Evolutionary conservation across 2,113 vertebrate genomes (phyloP), one percentile per base, ranked within the genome.

Genomic region (Rhabdomys dilectus): DNA sequence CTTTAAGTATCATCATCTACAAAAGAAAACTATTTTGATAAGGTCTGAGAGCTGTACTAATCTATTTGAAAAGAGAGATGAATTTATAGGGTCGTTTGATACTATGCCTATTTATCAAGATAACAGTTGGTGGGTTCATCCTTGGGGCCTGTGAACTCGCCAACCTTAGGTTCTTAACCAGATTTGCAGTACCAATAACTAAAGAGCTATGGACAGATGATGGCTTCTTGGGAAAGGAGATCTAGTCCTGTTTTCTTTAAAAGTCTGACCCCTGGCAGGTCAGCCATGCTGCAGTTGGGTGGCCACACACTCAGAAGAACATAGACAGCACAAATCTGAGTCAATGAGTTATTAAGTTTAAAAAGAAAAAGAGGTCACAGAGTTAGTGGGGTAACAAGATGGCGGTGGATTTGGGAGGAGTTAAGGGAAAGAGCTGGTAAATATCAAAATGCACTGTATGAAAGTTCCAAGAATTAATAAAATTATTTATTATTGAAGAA

Each of bases 321-420:
- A 82, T 1, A 2, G 53, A n/a, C 51, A 58, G 53, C 53, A n/a
- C 10, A 39, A 56, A n/a, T 24, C n/a, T 19, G 34, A 56, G 51
- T n/a, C 31, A 56, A n/a, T 81, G 51, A n/a, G 34, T 53, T n/a
- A 58, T 56, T n/a, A 81, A 7, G 10, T 56, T n/a, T 72, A 80
- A 56, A 48, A 51, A 7, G 3, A 53, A 13, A 53, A 24, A 56
- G 19, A 13, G 21, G 19, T 5, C 78, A 58, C 36, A 21, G n/a
- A 56, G 19, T 80, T 56, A 34, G 17, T 36, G 34, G 34, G 10
- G 34, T 81, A 81, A 21, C 17, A 34, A 24, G 34, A 21, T 24
- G 2, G 4, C 0, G 2, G 19, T 12, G 7, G 19, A 22, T 58
- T 4, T 13, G 9, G 5, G 5, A 58, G 34, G 34, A 56, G 19